These are phyloP conservation scores for Columba guinea DNA, from an alignment of 2,797 vertebrate species.

Conservation along the genomic window DNA sequence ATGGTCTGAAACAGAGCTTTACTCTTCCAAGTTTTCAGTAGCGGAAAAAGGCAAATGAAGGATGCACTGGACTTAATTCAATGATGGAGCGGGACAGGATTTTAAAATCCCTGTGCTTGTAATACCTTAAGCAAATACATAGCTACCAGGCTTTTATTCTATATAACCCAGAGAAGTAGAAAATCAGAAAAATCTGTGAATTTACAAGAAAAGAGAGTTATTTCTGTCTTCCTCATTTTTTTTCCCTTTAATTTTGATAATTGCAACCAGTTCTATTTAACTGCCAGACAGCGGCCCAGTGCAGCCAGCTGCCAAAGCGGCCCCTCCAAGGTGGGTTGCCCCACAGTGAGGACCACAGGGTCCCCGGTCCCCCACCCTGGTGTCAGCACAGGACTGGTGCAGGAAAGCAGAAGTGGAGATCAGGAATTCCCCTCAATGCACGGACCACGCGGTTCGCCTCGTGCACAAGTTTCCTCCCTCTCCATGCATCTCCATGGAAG, in stretches of 20 bases:
- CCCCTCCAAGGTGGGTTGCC: not conserved
- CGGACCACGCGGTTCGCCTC: not conserved
- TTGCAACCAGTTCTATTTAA: not conserved
- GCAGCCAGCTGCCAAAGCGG: not conserved
- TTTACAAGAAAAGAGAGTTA: not conserved
- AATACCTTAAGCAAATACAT: not conserved
- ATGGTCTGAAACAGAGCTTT: not conserved
- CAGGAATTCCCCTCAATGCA: not conserved
- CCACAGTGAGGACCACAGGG: not conserved
- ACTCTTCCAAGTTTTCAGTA: not conserved
- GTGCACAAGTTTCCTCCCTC: not conserved
- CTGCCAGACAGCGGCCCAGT: not conserved
- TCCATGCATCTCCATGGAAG: not conserved
- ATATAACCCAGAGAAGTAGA: not conserved
- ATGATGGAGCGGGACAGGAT: not conserved
- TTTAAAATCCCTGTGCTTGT: not conserved
- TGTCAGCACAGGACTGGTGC: not conserved
- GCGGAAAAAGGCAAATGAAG: not conserved
- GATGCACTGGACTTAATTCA: not conserved
- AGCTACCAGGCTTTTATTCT: not conserved
- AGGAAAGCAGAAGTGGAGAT: constrained; percentile 1
- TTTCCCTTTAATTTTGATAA: not conserved
- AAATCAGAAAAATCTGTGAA: fast-evolving
- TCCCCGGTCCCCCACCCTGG: not conserved
- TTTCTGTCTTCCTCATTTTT: not conserved